Conservation (phyloP, 2,797 vertebrate species). For the Lateolabrax maculatus region DNA sequence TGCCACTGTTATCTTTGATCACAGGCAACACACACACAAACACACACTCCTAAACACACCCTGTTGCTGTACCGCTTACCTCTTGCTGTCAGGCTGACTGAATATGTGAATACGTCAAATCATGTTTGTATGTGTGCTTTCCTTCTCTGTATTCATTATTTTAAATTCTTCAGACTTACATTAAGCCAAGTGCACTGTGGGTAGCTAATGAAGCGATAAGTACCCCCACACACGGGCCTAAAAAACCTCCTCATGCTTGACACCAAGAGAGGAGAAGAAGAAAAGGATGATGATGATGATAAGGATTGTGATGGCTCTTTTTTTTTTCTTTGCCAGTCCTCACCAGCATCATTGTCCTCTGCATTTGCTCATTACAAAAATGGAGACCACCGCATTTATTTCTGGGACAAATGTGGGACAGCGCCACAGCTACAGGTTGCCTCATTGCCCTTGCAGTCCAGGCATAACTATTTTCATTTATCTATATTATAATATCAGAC, state of each 20-base stretch:
- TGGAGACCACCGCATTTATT: background rate
- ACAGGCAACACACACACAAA: slow-evolving; percentile 7
- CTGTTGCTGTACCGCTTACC: slow-evolving; percentile 20
- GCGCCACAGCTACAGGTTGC: background rate
- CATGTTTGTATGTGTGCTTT: slow-evolving; percentile 24
- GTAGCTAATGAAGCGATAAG: slow-evolving; percentile 40
- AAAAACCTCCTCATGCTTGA: slow-evolving; percentile 20
- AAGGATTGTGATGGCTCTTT: slow-evolving; percentile 31
- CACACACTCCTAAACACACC: slow-evolving; percentile 6
- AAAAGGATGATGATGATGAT: slow-evolving; percentile 24
- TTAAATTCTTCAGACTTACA: slow-evolving; percentile 26
- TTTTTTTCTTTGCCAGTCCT: slow-evolving; percentile 10
- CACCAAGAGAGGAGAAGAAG: slow-evolving; percentile 2
- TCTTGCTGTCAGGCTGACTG: slow-evolving; percentile 25
- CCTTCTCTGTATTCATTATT: slow-evolving; percentile 11
- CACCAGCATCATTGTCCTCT: background rate
- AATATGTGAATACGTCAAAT: slow-evolving; percentile 7
- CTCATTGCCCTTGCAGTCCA: background rate
- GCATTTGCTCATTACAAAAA: slow-evolving; percentile 13
- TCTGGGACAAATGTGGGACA: background rate
- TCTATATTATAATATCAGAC: background rate
- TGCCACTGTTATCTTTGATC: slow-evolving; percentile 68
- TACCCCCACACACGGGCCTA: background rate
- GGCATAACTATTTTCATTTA: background rate
- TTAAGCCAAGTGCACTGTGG: slow-evolving; percentile 27